Evolutionary conservation across 2,888 invertebrate genomes (phyloP).

Genomic region (Eupeodes luniger): DNA sequence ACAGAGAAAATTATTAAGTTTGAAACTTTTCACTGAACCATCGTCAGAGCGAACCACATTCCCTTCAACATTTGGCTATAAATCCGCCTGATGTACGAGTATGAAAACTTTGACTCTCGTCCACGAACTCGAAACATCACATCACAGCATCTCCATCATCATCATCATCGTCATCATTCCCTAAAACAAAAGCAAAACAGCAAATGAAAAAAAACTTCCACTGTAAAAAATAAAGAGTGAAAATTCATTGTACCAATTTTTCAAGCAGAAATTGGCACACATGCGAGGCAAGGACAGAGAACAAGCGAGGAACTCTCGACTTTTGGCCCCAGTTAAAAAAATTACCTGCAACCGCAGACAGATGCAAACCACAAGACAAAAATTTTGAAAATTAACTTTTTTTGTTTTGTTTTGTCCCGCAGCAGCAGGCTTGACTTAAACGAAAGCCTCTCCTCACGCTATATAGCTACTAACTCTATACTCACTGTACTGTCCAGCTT

Average conservation of each 20-base stretch:
- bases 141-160: conserved; percentile 35
- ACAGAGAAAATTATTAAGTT: conserved; percentile 44
- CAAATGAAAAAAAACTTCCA: not conserved
- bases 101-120: conserved; percentile 46
- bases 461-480: not conserved
- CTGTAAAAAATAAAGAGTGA: conserved; percentile 8
- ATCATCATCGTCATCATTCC: not conserved
- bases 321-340: not conserved
- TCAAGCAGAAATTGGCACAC: conserved; percentile 52
- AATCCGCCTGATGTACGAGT: not conserved
- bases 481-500: no score
- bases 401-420: conserved; percentile 19
- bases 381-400: conserved; percentile 68
- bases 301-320: not conserved
- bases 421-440: conserved; percentile 32
- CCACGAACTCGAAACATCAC: conserved; percentile 31
- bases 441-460: conserved; percentile 21
- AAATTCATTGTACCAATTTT: conserved; percentile 66
- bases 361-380: conserved; percentile 74
- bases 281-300: not conserved
- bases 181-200: not conserved
- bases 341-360: conserved; percentile 75
- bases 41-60: conserved; percentile 9
- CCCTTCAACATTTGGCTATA: not conserved
- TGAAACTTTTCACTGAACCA: conserved; percentile 48